phyloP scores from a whole-genome alignment of 2,888 invertebrate genomes.

The Drosophila meridiana region DNA sequence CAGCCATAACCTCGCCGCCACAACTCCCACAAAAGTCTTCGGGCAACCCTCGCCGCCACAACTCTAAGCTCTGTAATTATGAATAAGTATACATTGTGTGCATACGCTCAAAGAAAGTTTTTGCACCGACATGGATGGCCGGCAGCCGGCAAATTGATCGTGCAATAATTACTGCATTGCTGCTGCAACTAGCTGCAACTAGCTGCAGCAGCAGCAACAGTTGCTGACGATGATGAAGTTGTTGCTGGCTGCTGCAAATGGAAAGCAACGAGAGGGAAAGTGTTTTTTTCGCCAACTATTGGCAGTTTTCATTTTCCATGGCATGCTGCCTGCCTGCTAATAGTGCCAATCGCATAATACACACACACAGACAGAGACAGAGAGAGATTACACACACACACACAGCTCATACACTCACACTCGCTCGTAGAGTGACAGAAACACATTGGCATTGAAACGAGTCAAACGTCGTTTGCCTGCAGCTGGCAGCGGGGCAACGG shows the following conservation, averaged over 20 bases:
- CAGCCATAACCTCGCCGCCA: not conserved
- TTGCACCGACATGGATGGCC: conserved; percentile 74
- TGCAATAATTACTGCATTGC: conserved; percentile 83
- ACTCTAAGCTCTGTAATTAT: conserved; percentile 33
- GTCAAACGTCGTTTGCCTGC: conserved; percentile 40
- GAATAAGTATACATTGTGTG: conserved; percentile 27
- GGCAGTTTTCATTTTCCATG: conserved; percentile 78
- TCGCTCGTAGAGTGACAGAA: conserved; percentile 23
- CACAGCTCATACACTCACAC: not conserved
- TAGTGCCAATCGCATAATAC: conserved; percentile 80
- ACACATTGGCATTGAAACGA: conserved; percentile 81
- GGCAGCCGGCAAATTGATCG: conserved; percentile 80
- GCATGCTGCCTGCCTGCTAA: conserved; percentile 64
- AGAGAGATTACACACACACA: not conserved
- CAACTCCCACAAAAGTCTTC: not conserved
- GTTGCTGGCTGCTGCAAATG: conserved; percentile 66
- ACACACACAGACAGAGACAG: conserved; percentile 45
- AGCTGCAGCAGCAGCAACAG: conserved; percentile 39
- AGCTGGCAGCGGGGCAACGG: conserved; percentile 26
- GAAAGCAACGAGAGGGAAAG: conserved; percentile 84
- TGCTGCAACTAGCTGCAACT: conserved; percentile 62
- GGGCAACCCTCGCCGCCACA: conserved; percentile 37
- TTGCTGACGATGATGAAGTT: conserved; percentile 48
- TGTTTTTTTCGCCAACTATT: conserved; percentile 66
- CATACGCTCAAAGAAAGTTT: conserved; percentile 72